Evolutionary conservation across 2,113 vertebrate species (phyloP), one percentile per base, ranked within the genome.

Genomic region (Menidia beryllina): DNA sequence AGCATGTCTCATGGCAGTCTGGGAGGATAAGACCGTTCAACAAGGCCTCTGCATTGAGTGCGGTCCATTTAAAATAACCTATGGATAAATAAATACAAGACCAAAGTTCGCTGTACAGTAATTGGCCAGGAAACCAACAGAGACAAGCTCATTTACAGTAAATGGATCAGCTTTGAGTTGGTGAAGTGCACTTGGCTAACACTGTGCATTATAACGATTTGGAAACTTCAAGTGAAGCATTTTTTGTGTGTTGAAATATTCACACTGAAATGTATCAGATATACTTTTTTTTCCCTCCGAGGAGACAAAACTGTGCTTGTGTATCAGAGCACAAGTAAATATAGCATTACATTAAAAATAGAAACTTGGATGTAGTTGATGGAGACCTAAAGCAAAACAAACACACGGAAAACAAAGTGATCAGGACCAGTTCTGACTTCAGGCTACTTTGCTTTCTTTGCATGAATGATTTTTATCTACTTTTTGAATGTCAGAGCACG

Each of bases 71-170:
- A 89, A 90, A 92, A 92, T 86, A 91, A 87, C 86, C 67, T 86
- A 88, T 83, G 89, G 85, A 90, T 91, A 91, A 92, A 91, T 88
- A 92, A 92, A 91, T 90, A 88, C 68, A 67, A 58, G 74, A 68
- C 85, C 88, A 77, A 88, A 89, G 89, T 90, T 90, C 88, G 86
- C 88, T 90, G 86, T 88, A 72, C 90, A 84, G 90, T 90, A 91
- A 92, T 91, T 92, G 91, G 88, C 86, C 89, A 89, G 90, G 90
- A 92, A 91, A 89, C 86, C 85, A 86, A 87, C 85, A 89, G 87
- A 91, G 90, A 90, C 91, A 87, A 89, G 88, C 88, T 92, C 87
- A 89, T 92, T 92, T 92, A 89, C 84, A 73, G 90, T 90, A 90
- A 91, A 91, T 86, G 91, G 82, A 90, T 92, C 88, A 90, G 85